Evolutionary conservation across 2,888 invertebrate species (phyloP).

Genomic region (Bimastos eiseni): DNA sequence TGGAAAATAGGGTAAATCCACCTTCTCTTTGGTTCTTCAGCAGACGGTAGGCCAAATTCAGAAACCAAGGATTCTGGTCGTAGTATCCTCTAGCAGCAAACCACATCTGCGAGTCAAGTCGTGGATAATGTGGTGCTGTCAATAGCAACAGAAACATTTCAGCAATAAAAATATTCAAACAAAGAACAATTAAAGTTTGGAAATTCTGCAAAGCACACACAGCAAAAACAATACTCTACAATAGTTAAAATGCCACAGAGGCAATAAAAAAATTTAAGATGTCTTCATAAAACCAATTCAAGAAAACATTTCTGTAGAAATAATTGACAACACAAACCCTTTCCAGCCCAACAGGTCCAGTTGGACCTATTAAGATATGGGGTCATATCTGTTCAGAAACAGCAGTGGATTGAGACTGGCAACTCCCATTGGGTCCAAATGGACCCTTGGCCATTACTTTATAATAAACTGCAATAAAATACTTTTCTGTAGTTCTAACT

Average conservation of each 20-base stretch:
- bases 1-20: slow-evolving; percentile 34
- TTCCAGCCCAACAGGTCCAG: no score
- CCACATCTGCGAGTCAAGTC: slow-evolving; percentile 83
- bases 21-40: slow-evolving; percentile 66
- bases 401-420: no score
- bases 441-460: no score
- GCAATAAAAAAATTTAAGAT: neutral
- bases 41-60: slow-evolving; percentile 73
- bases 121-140: slow-evolving; percentile 76
- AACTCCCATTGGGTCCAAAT: no score
- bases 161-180: neutral
- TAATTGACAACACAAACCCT: no score
- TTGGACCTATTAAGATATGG: no score
- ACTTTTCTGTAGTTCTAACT: no score
- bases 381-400: no score
- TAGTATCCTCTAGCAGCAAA: slow-evolving; percentile 75
- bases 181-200: neutral
- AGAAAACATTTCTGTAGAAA: neutral
- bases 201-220: neutral
- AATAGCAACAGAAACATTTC: slow-evolving; percentile 34
- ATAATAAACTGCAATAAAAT: no score
- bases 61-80: slow-evolving; percentile 75
- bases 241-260: neutral
- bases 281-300: neutral
- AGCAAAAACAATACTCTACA: neutral